phyloP scores from a whole-genome alignment of 92 coral and sea anemone genomes.

The Heliopora coerulea region DNA sequence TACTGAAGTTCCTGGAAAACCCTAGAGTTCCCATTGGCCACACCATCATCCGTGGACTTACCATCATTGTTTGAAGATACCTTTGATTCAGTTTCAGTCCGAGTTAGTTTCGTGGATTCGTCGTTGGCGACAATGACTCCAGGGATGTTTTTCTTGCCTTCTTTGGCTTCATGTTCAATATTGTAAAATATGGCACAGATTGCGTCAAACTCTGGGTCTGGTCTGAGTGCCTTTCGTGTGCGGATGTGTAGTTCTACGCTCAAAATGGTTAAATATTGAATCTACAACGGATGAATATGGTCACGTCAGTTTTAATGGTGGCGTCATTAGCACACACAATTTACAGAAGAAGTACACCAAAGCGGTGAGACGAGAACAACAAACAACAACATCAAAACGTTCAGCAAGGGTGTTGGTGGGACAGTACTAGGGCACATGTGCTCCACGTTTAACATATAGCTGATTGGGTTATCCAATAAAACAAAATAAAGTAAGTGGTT shows the following conservation, averaged over 20 bases:
- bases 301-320: background rate
- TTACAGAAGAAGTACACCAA: too few relatives aligned
- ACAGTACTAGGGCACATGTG: too few relatives aligned
- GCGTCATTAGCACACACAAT: too few relatives aligned
- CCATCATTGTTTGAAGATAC: slow-evolving; percentile 24
- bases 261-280: slow-evolving; percentile 80
- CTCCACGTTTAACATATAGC: too few relatives aligned
- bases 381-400: too few relatives aligned
- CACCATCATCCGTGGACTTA: slow-evolving; percentile 3
- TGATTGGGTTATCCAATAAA: too few relatives aligned
- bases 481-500: too few relatives aligned
- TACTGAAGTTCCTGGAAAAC: background rate
- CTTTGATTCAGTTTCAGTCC: slow-evolving; percentile 17
- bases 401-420: too few relatives aligned
- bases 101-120: slow-evolving; percentile 56
- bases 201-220: slow-evolving; percentile 95
- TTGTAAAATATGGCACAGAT: slow-evolving; percentile 92
- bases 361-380: too few relatives aligned
- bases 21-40: background rate
- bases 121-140: slow-evolving; percentile 80
- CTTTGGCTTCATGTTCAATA: slow-evolving; percentile 68
- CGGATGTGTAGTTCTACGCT: slow-evolving; percentile 90
- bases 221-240: slow-evolving; percentile 73
- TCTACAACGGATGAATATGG: slow-evolving; percentile 42
- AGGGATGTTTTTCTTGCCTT: slow-evolving; percentile 56